Evolutionary conservation across 2,888 invertebrate species (phyloP), one percentile per base, ranked within the genome.

Genomic region (Leucophenga montana): DNA sequence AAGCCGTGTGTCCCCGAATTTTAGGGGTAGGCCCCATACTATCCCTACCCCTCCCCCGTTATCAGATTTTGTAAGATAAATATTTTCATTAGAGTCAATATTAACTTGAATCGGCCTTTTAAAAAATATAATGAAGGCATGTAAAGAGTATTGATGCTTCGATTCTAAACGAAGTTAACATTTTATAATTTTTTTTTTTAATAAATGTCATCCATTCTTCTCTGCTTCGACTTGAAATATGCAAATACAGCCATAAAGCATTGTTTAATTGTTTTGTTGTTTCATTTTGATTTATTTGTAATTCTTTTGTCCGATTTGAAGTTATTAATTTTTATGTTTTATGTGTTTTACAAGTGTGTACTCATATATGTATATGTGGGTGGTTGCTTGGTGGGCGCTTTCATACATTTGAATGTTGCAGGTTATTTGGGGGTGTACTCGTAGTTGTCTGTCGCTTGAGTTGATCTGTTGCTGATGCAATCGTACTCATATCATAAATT

Each of bases 281-380:
- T 13, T 27, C n/a, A 11, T 11, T 31, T 9, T 57, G 57, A 57
- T 57, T 57, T 57, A 57, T 57, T 57, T 57, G 13, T 11, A 57
- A 57, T 57, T 57, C 57, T 57, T 57, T 57, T 57, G 22, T 57
- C 31, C 18, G 57, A 27, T 57, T 57, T 57, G 57, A 57, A 54
- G 54, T 54, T 57, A 57, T 57, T 57, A 57, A 57, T 57, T 64
- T 48, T 18, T 27, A 54, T 20, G 54, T 54, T 13, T 27, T 56
- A 14, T 56, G 27, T 56, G 27, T 39, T 39, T 39, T 39, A 39
- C 39, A 8, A 39, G 11, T 39, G 3, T 39, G 39, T 39, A 39
- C 1, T 39, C 39, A 39, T 3, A 11, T 39, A 39, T 57, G 27
- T 31, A 14, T 57, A 3, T 27, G 22, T n/a, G 27, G 13, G 57